These are phyloP conservation scores for Temnopleurus reevesii DNA, from an alignment of 53 echinoderm and acorn worm genomes.

Conservation along the genomic window DNA sequence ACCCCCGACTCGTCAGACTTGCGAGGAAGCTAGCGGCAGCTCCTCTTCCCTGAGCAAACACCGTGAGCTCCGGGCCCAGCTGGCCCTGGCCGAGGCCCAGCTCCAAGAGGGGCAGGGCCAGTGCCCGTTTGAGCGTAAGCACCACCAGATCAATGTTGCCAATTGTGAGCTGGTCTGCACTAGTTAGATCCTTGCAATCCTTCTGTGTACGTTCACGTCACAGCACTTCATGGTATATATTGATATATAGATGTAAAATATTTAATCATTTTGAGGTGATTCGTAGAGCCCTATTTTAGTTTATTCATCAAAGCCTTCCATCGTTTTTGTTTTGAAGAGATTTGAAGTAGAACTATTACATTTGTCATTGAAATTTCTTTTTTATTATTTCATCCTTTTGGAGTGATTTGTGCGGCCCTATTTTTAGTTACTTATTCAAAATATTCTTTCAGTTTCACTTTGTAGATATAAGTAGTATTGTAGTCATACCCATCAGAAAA, in stretches of 20 bases:
- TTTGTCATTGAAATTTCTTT: too few species aligned
- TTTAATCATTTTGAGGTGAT: neutral
- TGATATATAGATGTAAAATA: neutral
- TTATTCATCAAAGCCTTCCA: too few species aligned
- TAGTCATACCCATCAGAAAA: too few species aligned
- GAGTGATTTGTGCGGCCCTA: too few species aligned
- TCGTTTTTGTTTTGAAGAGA: too few species aligned
- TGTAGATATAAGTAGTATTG: too few species aligned
- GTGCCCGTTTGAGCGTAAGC: conserved; percentile 61
- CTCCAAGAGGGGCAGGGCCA: conserved; percentile 51
- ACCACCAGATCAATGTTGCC: conserved; percentile 46
- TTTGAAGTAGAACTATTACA: too few species aligned
- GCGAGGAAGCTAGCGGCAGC: conserved; percentile 7
- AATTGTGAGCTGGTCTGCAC: conserved; percentile 39
- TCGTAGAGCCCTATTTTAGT: too few species aligned
- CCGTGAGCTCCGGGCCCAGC: conserved; percentile 29
- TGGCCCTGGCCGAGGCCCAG: conserved; percentile 51
- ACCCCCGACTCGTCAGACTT: neutral
- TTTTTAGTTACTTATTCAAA: too few species aligned
- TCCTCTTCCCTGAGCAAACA: neutral
- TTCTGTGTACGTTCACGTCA: neutral
- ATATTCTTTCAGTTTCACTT: too few species aligned
- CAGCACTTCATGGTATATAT: conserved; percentile 29
- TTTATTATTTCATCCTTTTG: too few species aligned
- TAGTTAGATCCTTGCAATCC: conserved; percentile 18